Percentiles rank a stretch among this genome's conserved stretches.
Evolutionary conservation across 2,888 invertebrate genomes (phyloP).

Genomic region (Tiliacea citrago): DNA sequence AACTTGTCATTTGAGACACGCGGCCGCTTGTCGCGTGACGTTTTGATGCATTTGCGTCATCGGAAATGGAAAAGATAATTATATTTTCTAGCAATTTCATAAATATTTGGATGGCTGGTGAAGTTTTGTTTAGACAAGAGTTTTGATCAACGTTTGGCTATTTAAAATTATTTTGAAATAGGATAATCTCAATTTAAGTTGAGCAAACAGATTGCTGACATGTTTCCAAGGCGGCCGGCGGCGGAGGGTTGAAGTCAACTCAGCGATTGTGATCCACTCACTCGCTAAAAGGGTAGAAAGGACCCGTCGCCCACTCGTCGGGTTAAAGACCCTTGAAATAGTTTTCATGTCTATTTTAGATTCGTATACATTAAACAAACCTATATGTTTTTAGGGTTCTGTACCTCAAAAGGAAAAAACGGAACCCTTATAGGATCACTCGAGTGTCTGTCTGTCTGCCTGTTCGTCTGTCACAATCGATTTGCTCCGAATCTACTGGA

Average conservation of each 20-base stretch:
- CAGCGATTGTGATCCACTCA: conserved; percentile 70
- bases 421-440: too few species aligned
- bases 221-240: conserved; percentile 67
- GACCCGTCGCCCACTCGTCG: conserved; percentile 65
- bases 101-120: conserved; percentile 55
- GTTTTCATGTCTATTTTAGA: conserved; percentile 70
- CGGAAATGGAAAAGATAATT: conserved; percentile 57
- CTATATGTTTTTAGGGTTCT: too few species aligned
- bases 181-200: conserved; percentile 77
- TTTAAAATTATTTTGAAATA: conserved; percentile 70
- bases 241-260: conserved; percentile 62
- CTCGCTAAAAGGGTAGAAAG: conserved; percentile 77
- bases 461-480: too few species aligned
- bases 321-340: conserved; percentile 67
- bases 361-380: conserved; percentile 36
- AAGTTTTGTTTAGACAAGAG: conserved; percentile 46
- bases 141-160: conserved; percentile 60
- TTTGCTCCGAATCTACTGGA: too few species aligned
- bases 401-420: too few species aligned
- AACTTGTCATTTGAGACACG: conserved; percentile 58
- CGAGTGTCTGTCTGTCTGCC: too few species aligned
- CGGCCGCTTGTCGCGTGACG: conserved; percentile 50
- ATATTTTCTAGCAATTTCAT: conserved; percentile 39
- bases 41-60: conserved; percentile 65
- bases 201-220: conserved; percentile 71